These are phyloP conservation scores for Drosophila mayaguana DNA, from an alignment of 2,888 invertebrate genomes.

Conservation along the genomic window DNA sequence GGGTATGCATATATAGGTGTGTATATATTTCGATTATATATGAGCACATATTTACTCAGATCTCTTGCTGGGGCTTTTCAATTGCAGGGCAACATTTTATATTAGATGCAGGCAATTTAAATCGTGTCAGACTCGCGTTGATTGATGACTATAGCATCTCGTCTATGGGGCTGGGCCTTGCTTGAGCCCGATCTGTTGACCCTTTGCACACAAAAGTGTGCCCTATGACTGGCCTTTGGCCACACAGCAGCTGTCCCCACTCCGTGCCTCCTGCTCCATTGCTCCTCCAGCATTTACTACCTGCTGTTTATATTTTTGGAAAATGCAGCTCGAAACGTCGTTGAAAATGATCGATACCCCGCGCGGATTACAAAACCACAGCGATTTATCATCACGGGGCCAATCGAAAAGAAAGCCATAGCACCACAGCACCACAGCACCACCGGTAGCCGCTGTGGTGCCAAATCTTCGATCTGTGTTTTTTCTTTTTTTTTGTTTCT, in stretches of 20 bases:
- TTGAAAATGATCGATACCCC: slow-evolving; percentile 73
- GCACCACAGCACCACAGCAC: slow-evolving; percentile 37
- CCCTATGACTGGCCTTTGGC: slow-evolving; percentile 49
- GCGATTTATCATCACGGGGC: slow-evolving; percentile 74
- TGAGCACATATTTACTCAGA: slow-evolving; percentile 4
- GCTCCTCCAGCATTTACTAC: slow-evolving; percentile 57
- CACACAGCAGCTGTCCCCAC: slow-evolving; percentile 37
- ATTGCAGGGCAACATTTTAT: slow-evolving; percentile 41
- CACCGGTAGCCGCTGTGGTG: slow-evolving; percentile 68
- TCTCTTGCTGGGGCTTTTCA: slow-evolving; percentile 31
- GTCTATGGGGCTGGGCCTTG: slow-evolving; percentile 23
- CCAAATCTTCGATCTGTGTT: slow-evolving; percentile 54
- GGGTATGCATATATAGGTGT: background rate
- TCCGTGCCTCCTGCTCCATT: slow-evolving; percentile 3
- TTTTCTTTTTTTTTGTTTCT: slow-evolving; percentile 18
- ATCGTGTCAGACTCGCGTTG: slow-evolving; percentile 72
- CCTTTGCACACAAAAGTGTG: slow-evolving; percentile 30
- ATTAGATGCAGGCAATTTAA: slow-evolving; percentile 73
- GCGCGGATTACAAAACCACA: slow-evolving; percentile 65
- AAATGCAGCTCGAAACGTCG: slow-evolving; percentile 66
- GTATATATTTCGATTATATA: background rate
- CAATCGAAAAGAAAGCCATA: slow-evolving; percentile 62
- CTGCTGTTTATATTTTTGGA: slow-evolving; percentile 56
- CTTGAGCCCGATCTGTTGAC: slow-evolving; percentile 67
- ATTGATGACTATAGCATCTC: slow-evolving; percentile 71